These are phyloP conservation scores for Eubasilissa regina DNA, from an alignment of 1,140 invertebrate genomes.

Conservation along the genomic window DNA sequence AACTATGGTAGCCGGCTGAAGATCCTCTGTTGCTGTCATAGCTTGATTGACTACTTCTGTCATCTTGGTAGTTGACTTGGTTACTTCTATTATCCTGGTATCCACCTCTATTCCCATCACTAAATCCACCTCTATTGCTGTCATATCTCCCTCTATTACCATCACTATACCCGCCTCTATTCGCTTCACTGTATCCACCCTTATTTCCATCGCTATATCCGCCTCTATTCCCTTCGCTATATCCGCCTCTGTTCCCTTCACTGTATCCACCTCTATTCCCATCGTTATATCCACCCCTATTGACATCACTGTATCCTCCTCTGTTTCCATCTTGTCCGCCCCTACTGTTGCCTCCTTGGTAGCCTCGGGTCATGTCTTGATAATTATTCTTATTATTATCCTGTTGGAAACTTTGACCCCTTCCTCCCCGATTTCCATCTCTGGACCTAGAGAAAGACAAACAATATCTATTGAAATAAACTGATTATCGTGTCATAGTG, in stretches of 20 bases:
- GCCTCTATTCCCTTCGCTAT: constrained; percentile 21
- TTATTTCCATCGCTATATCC: constrained; percentile 62
- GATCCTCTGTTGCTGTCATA: constrained; percentile 51
- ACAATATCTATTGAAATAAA: background rate
- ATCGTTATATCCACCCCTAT: constrained; percentile 62
- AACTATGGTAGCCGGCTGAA: constrained; percentile 45
- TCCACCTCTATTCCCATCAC: constrained; percentile 35
- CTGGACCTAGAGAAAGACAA: constrained; percentile 2
- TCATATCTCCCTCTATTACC: constrained; percentile 52
- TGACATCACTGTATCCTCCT: constrained; percentile 66
- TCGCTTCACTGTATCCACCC: constrained; percentile 47
- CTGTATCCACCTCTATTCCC: constrained; percentile 64
- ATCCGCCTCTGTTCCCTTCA: constrained; percentile 62
- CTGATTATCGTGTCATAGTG: background rate
- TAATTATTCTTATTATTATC: constrained; percentile 63
- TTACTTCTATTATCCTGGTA: constrained; percentile 53
- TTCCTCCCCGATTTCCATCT: constrained; percentile 1
- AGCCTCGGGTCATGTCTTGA: constrained; percentile 62
- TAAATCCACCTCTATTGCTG: constrained; percentile 34
- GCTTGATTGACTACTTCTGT: constrained; percentile 55
- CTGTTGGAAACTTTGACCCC: constrained; percentile 57
- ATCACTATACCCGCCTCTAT: constrained; percentile 47
- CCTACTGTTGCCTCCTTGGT: constrained; percentile 18
- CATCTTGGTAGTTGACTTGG: constrained; percentile 51
- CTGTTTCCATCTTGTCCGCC: constrained; percentile 58